A percentile compares a stretch with the other conserved stretches of the same genome.
phyloP scores from a whole-genome alignment of 2,888 invertebrate genomes.

The Hoplodrina ambigua region DNA sequence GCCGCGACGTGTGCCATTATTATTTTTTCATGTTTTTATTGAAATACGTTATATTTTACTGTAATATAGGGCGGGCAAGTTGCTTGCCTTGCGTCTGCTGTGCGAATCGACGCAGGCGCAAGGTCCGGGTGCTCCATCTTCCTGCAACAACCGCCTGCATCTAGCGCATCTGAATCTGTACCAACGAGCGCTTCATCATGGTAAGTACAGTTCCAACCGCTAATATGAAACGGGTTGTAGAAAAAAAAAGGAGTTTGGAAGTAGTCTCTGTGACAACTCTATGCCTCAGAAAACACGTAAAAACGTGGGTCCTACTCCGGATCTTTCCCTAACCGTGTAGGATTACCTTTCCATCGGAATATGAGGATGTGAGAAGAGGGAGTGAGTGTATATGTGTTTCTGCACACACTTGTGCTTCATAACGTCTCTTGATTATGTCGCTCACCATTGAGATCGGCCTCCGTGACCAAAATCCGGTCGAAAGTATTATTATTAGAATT shows the following conservation, averaged over 20 bases:
- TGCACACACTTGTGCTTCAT: background rate
- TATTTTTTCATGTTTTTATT: background rate
- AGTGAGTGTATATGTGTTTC: background rate
- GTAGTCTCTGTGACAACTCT: too few relatives aligned
- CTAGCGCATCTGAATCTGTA: slow-evolving; percentile 95
- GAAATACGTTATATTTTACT: background rate
- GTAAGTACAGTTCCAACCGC: slow-evolving; percentile 75
- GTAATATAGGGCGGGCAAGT: slow-evolving; percentile 92
- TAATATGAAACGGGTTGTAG: background rate
- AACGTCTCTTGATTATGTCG: background rate
- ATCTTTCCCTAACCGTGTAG: too few relatives aligned
- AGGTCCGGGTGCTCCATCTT: slow-evolving; percentile 90
- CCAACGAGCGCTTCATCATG: slow-evolving; percentile 96
- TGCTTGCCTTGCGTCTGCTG: slow-evolving; percentile 96
- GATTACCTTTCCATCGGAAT: background rate
- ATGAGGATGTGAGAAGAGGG: background rate
- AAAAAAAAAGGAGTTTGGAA: too few relatives aligned
- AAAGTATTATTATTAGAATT: too few relatives aligned
- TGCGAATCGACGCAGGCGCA: slow-evolving; percentile 96
- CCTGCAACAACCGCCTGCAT: slow-evolving; percentile 89
- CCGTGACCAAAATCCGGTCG: too few relatives aligned
- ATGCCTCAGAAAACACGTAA: background rate
- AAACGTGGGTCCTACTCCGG: background rate
- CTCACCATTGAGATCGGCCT: background rate
- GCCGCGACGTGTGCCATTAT: too few relatives aligned